These are phyloP conservation scores for Actinernus sp. DNA, from an alignment of 92 coral and sea anemone genomes.

Conservation along the genomic window DNA sequence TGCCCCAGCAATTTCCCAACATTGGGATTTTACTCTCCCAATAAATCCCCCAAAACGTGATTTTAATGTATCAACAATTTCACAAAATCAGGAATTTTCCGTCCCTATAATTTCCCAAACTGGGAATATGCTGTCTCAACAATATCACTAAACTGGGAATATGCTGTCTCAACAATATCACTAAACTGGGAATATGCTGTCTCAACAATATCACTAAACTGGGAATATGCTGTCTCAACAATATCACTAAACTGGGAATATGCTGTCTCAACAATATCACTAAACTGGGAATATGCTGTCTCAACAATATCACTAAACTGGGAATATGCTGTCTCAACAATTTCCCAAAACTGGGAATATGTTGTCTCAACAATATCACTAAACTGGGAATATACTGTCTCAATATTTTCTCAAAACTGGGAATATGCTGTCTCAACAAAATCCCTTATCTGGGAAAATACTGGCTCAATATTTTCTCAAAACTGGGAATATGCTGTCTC, in stretches of 20 bases:
- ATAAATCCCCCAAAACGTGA: slow-evolving; percentile 31
- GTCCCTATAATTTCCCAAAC: slow-evolving; percentile 39
- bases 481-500: not conserved
- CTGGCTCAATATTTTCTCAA: not conserved
- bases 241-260: not conserved
- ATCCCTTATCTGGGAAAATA: not conserved
- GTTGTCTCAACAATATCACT: not conserved
- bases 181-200: not conserved
- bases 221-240: not conserved
- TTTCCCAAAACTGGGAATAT: not conserved
- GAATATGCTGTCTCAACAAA: not conserved
- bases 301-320: not conserved
- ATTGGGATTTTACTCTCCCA: slow-evolving; percentile 29
- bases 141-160: not conserved
- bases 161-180: not conserved
- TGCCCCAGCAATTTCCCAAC: slow-evolving; percentile 29
- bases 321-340: not conserved
- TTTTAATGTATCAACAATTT: slow-evolving; percentile 23
- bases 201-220: not conserved
- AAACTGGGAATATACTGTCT: not conserved
- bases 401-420: not conserved
- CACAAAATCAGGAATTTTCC: slow-evolving; percentile 46
- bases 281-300: not conserved
- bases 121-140: slow-evolving; percentile 14
- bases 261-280: not conserved